phyloP scores from a whole-genome alignment of 2,888 invertebrate genomes.

The Tenthredo amoena region DNA sequence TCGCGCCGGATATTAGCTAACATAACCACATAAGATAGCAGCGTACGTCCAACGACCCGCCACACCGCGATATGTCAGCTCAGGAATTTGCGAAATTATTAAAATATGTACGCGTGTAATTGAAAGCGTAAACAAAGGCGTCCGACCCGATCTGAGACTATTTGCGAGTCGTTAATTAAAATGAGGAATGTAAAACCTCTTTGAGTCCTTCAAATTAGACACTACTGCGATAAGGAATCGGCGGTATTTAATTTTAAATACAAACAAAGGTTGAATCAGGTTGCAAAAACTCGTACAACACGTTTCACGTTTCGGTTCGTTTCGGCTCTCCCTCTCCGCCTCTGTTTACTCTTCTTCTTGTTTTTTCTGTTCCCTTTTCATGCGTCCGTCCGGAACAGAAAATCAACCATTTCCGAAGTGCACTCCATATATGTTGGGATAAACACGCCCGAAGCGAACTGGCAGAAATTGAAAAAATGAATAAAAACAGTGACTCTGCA shows the following conservation, averaged over 20 bases:
- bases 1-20: slow-evolving; percentile 23
- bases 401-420: neutral
- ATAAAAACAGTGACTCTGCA: too few species aligned
- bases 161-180: neutral
- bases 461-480: neutral
- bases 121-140: neutral
- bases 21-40: neutral
- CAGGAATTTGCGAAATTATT: neutral
- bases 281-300: neutral
- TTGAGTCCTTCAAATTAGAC: neutral
- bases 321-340: neutral
- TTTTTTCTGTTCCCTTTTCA: neutral
- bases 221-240: neutral
- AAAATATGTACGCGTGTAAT: neutral
- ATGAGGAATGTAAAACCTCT: neutral
- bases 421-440: neutral
- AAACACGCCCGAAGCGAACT: neutral
- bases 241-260: neutral
- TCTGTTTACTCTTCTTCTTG: neutral
- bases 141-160: neutral
- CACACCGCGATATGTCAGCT: neutral
- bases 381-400: neutral
- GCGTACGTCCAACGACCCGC: slow-evolving; percentile 41
- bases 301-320: neutral
- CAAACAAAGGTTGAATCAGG: neutral